Base-by-base conservation (phyloP, 1,140 invertebrate genomes). In the Mamestra configurata region DNA sequence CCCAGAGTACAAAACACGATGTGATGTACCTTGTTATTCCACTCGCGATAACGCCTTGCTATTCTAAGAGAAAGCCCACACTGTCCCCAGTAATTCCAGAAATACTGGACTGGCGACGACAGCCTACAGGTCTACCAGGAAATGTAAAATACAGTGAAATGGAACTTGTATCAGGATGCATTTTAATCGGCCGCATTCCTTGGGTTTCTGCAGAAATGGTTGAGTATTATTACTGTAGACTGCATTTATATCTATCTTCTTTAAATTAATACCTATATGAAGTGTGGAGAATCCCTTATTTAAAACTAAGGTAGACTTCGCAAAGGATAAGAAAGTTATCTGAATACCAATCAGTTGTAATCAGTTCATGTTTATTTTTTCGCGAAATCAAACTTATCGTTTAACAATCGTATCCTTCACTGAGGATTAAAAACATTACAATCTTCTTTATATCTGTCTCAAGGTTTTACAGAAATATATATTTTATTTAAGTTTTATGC, bases 171-270 rank as follows among this genome's bases (percentile, higher is more conserved):
- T 71, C 49, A 71, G 49, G 68, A 71, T 71, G 68, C 68, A 71
- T 71, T 71, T 51, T 71, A 71, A 71, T 71, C 68, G 37, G 11
- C 35, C 66, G 22, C 66, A 70, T 70, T 70, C 40, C 66, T 49
- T 27, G n/a, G 10, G 20, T 49, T 49, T 70, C 66, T 70, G 40
- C 43, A 70, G 40, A 70, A 70, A 70, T 49, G 22, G 22, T 70
- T 43, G 43, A 40, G 22, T 46, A 66, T 66, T 37, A 35, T 40
- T 8, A 18, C 18, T 18, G 13, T 18, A 31, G 35, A 13, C n/a
- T 64, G 10, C 35, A 20, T 11, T 24, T 55, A 57, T 15, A 15
- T 57, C 5, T 22, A 4, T 57, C n/a, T n/a, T n/a, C n/a, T 57
- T 57, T 27, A 24, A 55, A 57, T 57, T n/a, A n/a, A 24, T 2